Base-by-base conservation (phyloP, 2,797 vertebrate genomes). In the Peromyscus attwateri region DNA sequence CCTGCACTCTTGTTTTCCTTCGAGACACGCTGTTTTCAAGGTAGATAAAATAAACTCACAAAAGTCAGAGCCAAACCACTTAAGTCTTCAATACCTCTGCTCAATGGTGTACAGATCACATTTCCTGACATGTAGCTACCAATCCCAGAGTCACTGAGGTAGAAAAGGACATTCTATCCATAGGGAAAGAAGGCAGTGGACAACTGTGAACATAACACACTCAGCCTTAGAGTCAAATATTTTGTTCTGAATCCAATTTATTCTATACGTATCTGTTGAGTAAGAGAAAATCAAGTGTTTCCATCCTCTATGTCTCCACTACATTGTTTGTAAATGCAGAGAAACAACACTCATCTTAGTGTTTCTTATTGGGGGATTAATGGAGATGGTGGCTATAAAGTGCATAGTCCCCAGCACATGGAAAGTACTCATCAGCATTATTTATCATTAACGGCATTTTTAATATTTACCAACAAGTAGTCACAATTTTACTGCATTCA, bases 361-460 rank as follows among this genome's bases (percentile, higher is more conserved):
- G 4, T 85, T 91, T n/a, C 40, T 62, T 16, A 23, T 52, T 21
- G 68, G 46, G 13, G 17, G 85, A 84, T 70, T 40, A 27, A 75
- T 12, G 3, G 12, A 71, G 23, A 9, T 76, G 16, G 68, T 13
- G 29, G 17, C 55, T 62, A 2, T 43, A 29, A 82, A 66, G 4
- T 40, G 0, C 34, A 73, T 3, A 34, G 6, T 73, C 64, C 46
- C 60, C 81, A 34, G 6, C n/a, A 91, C 34, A 16, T 3, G 0
- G 14, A 29, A 62, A 92, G 21, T 5, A 27, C 25, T 76, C 82
- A 62, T 25, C 92, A 89, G 40, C n/a, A 12, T n/a, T 73, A 76
- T 89, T 82, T 87, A 55, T 94, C 29, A 90, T 80, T 62, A 70
- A 87, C 5, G 31, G 25, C 31, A 83, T 46, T 75, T 88, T 95